Evolutionary conservation across 2,113 vertebrate genomes (phyloP).

Genomic region (Clinocottus analis): DNA sequence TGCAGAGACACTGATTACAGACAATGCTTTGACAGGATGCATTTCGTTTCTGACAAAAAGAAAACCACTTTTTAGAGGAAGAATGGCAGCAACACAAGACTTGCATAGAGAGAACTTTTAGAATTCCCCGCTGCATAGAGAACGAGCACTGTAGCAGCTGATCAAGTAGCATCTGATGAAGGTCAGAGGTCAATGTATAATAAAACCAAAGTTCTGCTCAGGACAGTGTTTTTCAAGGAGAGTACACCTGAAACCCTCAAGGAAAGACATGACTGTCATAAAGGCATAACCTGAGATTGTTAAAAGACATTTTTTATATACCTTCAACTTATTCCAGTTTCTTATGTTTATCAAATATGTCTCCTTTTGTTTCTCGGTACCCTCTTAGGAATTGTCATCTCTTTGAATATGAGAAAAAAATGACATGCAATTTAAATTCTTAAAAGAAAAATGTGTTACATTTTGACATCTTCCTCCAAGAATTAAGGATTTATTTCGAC

Average conservation of each 20-base stretch:
- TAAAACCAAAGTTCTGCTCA: conserved; percentile 2
- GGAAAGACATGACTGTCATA: conserved; percentile 1
- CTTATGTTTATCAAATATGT: background rate
- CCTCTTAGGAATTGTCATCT: conserved; percentile 3
- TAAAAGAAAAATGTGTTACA: background rate
- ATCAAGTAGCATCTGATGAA: conserved; percentile 39
- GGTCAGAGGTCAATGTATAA: conserved; percentile 16
- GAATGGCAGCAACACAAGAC: conserved; percentile 52
- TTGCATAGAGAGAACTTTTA: no score
- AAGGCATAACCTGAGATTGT: conserved; percentile 1
- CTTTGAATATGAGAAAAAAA: background rate
- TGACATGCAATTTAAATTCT: background rate
- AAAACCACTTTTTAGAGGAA: background rate
- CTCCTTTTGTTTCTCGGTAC: background rate
- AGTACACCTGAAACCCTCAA: conserved; percentile 25
- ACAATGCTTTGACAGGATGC: conserved; percentile 8
- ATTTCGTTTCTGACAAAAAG: conserved; percentile 19
- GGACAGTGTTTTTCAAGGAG: conserved; percentile 44
- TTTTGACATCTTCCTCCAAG: no score
- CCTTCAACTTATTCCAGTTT: background rate
- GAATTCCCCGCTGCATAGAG: conserved; percentile 60
- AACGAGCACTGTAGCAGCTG: conserved; percentile 44
- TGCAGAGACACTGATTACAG: background rate
- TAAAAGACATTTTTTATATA: conserved; percentile 12
- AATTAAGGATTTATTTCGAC: background rate